phyloP scores from a whole-genome alignment of 2,113 vertebrate genomes.

The Aegotheles bennettii region DNA sequence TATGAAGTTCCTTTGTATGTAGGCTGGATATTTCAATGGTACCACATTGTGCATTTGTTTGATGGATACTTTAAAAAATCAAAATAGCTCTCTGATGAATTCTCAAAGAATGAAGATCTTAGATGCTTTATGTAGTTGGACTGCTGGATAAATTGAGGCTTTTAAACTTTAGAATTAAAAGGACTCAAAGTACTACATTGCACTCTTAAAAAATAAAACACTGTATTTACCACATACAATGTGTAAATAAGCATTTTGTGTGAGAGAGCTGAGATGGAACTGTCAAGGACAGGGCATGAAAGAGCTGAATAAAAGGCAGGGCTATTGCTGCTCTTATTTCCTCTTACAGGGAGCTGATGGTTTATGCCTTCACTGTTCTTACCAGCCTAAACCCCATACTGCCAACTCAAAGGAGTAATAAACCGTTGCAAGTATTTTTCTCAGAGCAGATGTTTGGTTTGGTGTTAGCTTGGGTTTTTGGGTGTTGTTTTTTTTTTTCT shows the following conservation, averaged over 20 bases:
- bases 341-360: fast-evolving
- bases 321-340: background rate
- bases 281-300: background rate
- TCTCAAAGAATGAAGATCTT: background rate
- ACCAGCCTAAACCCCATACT: background rate
- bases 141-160: background rate
- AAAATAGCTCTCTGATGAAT: background rate
- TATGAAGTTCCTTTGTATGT: background rate
- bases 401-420: background rate
- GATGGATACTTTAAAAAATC: background rate
- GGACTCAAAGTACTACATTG: background rate
- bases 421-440: background rate
- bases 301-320: background rate
- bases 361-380: background rate
- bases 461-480: background rate
- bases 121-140: background rate
- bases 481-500: too few relatives aligned
- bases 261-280: background rate
- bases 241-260: background rate
- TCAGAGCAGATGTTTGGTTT: background rate
- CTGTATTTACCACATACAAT: background rate
- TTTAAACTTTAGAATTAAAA: constrained; percentile 3
- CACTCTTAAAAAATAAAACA: background rate
- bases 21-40: background rate
- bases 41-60: background rate